phyloP scores from a whole-genome alignment of 2,888 invertebrate species.

The Cataglyphis altisquamis region DNA sequence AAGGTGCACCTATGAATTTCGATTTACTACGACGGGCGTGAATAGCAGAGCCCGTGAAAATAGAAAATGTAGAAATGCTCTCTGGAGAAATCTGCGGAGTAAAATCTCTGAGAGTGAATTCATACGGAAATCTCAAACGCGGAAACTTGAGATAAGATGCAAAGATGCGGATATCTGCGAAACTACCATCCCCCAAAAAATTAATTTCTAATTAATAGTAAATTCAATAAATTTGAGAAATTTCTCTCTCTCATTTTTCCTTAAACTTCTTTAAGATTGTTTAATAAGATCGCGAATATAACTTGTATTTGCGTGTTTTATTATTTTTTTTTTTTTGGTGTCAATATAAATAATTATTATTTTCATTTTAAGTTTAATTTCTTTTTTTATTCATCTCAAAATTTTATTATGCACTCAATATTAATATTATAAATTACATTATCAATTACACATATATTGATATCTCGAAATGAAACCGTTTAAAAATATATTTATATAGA shows the following conservation, averaged over 20 bases:
- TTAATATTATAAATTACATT: background rate
- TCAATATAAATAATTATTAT: background rate
- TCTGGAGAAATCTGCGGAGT: conserved; percentile 59
- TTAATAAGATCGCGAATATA: background rate
- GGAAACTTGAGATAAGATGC: conserved; percentile 15
- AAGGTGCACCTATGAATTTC: conserved; percentile 65
- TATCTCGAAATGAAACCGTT: background rate
- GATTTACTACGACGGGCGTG: conserved; percentile 62
- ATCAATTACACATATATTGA: background rate
- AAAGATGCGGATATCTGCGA: background rate
- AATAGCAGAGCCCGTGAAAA: conserved; percentile 67
- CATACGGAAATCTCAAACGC: conserved; percentile 66
- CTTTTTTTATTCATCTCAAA: background rate
- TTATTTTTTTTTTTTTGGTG: background rate
- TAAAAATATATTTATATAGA: conserved; percentile 33
- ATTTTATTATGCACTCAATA: background rate
- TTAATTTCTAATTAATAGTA: background rate
- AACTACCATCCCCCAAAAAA: background rate
- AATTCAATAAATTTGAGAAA: conserved; percentile 11
- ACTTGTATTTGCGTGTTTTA: background rate
- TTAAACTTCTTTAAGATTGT: background rate
- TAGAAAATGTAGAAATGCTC: conserved; percentile 64
- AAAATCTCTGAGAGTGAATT: conserved; percentile 74
- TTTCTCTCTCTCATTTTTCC: background rate
- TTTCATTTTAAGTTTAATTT: background rate